Conservation (phyloP, 2,113 vertebrate species). For the Petaurus breviceps region DNA sequence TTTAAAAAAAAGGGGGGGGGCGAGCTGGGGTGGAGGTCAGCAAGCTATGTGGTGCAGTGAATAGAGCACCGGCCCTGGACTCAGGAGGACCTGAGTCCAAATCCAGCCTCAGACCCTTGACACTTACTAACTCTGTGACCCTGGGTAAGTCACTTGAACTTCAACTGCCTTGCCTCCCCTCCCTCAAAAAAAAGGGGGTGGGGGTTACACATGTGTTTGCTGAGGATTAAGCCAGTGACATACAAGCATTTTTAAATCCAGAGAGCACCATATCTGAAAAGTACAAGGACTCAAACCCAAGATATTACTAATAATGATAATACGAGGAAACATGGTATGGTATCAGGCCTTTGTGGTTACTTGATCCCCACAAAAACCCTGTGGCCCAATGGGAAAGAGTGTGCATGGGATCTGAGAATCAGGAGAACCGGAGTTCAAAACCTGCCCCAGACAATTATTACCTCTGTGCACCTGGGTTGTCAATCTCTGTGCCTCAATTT, state of each 20-base stretch:
- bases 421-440: neutral
- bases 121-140: too few species aligned
- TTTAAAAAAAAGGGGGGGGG: neutral
- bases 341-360: neutral
- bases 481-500: neutral
- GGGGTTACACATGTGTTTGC: neutral
- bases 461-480: neutral
- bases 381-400: neutral
- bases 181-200: too few species aligned
- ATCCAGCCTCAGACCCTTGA: too few species aligned
- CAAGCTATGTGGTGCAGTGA: too few species aligned
- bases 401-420: neutral
- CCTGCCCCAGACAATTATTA: neutral
- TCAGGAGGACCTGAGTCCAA: too few species aligned
- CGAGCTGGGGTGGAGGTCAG: neutral
- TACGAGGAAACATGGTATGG: neutral
- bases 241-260: neutral
- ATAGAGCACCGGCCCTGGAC: too few species aligned
- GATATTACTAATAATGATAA: neutral
- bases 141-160: too few species aligned
- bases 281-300: neutral
- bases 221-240: neutral
- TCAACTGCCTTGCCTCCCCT: too few species aligned
- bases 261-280: constrained; percentile 23
- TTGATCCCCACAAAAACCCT: neutral